phyloP scores from a whole-genome alignment of 2,888 invertebrate species.

The Osmoderma eremita region DNA sequence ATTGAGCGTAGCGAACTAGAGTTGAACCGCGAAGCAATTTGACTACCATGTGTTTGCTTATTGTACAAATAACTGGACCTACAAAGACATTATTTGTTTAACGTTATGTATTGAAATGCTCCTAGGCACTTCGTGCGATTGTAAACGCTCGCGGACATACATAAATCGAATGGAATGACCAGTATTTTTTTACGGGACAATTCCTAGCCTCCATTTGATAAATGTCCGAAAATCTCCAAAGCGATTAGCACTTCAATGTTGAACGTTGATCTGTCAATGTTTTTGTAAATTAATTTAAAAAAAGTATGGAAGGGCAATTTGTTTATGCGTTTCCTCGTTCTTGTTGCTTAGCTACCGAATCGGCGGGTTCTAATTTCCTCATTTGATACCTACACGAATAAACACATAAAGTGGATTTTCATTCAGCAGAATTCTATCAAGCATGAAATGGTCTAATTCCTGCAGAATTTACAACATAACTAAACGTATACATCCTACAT shows the following conservation, averaged over 20 bases:
- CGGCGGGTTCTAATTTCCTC: background rate
- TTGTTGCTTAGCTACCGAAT: background rate
- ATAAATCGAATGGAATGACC: no score
- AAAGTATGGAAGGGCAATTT: no score
- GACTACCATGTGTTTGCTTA: background rate
- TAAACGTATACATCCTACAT: slow-evolving; percentile 4
- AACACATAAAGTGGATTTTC: slow-evolving; percentile 6
- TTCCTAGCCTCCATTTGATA: no score
- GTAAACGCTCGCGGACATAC: no score
- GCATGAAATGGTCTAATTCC: slow-evolving; percentile 18
- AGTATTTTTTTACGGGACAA: no score
- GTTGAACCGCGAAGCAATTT: background rate
- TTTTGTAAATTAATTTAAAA: no score
- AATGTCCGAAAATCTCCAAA: no score
- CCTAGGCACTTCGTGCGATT: background rate
- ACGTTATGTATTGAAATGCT: background rate
- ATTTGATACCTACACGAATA: background rate
- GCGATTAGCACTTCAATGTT: no score
- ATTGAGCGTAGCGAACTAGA: no score
- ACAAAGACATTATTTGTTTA: background rate
- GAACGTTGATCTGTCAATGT: no score
- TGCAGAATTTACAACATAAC: slow-evolving; percentile 17
- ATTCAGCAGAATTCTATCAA: slow-evolving; percentile 8
- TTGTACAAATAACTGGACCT: background rate
- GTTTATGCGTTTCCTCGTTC: no score